Percentiles rank a stretch among this genome's conserved stretches.
These are phyloP conservation scores for Aphelinus certus DNA, from an alignment of 1,140 invertebrate species.

Conservation along the genomic window DNA sequence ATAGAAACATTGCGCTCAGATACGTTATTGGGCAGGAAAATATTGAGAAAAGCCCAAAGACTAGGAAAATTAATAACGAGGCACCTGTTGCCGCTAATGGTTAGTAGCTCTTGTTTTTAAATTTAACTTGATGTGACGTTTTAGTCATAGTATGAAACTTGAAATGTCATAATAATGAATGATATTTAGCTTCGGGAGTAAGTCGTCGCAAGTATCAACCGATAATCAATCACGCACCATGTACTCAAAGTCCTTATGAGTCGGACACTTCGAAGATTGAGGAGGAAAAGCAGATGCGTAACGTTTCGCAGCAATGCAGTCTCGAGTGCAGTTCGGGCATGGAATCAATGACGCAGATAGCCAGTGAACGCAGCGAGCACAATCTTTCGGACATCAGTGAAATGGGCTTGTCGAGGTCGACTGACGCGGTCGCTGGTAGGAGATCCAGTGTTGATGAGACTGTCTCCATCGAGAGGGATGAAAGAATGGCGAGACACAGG, in stretches of 20 bases:
- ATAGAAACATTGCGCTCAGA: constrained; percentile 54
- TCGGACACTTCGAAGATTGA: constrained; percentile 65
- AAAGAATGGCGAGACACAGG: constrained; percentile 20
- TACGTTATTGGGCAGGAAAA: constrained; percentile 61
- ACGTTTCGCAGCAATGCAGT: constrained; percentile 69
- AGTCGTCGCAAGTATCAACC: constrained; percentile 18
- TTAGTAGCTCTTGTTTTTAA: background rate
- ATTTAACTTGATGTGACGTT: too few species aligned
- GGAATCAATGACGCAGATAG: constrained; percentile 73
- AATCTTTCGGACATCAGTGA: constrained; percentile 60
- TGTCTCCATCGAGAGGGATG: background rate
- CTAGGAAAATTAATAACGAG: constrained; percentile 54
- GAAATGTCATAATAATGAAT: too few species aligned
- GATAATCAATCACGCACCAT: constrained; percentile 34
- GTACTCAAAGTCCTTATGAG: constrained; percentile 50
- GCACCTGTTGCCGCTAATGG: constrained; percentile 4
- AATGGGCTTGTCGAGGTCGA: constrained; percentile 30
- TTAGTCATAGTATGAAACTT: too few species aligned
- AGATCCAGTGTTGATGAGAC: constrained; percentile 41
- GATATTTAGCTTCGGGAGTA: background rate
- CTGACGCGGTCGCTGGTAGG: constrained; percentile 27
- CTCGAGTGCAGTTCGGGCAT: constrained; percentile 80
- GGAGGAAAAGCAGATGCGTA: constrained; percentile 64
- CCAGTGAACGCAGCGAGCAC: constrained; percentile 59
- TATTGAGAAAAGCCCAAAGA: constrained; percentile 40